Evolutionary conservation across 2,113 vertebrate species (phyloP).

Genomic region (Heterotis niloticus): DNA sequence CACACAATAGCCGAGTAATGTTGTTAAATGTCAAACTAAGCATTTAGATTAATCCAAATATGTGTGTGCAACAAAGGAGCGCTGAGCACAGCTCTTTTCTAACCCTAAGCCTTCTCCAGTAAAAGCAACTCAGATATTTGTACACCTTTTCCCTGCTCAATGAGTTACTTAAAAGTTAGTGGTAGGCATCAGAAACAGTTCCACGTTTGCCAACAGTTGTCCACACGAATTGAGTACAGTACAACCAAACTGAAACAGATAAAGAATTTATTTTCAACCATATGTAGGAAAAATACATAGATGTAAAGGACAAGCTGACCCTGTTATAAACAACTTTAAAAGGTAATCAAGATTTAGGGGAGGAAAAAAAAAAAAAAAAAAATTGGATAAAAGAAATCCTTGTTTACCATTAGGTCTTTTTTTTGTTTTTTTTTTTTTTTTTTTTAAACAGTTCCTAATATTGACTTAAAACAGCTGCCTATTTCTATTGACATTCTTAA

Average conservation of each 20-base stretch:
- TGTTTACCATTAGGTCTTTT: constrained; percentile 88
- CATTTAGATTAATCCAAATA: too few relatives aligned
- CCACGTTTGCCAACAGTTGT: background rate
- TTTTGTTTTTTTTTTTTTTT: too few relatives aligned
- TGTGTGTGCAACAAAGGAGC: too few relatives aligned
- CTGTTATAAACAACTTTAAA: constrained; percentile 91
- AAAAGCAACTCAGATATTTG: too few relatives aligned
- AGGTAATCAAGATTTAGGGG: constrained; percentile 78
- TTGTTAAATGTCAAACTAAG: too few relatives aligned
- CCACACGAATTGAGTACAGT: background rate
- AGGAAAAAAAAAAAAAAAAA: constrained; percentile 68
- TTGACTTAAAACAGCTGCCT: constrained; percentile 92
- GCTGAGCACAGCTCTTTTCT: too few relatives aligned
- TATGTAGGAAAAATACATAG: constrained; percentile 98
- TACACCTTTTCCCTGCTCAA: too few relatives aligned
- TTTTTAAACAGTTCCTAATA: constrained; percentile 79
- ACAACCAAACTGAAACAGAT: constrained; percentile 84
- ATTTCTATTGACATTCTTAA: constrained; percentile 76
- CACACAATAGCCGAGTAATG: too few relatives aligned
- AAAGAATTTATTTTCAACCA: constrained; percentile 97
- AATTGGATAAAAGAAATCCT: constrained; percentile 77
- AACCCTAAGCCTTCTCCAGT: too few relatives aligned
- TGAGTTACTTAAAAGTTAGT: too few relatives aligned
- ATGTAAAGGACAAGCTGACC: constrained; percentile 93
- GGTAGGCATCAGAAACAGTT: too few relatives aligned